Conservation (phyloP, 2,797 vertebrate species). For the Xiphophorus birchmanni region DNA sequence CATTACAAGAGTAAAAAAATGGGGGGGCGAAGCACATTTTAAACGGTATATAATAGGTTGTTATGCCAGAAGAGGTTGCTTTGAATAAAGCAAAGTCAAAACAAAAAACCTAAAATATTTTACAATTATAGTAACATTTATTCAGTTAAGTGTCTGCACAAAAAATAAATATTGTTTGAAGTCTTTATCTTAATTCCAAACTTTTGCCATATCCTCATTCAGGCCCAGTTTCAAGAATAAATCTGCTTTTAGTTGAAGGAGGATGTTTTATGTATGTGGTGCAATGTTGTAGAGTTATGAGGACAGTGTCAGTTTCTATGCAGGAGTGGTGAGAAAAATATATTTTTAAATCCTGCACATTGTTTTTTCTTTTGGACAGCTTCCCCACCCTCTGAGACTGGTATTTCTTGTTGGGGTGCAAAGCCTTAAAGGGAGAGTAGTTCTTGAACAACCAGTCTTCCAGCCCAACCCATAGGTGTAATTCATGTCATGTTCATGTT, state of each 20-base stretch:
- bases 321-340: slow-evolving; percentile 71
- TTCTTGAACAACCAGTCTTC: slow-evolving; percentile 44
- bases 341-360: slow-evolving; percentile 77
- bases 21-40: not conserved
- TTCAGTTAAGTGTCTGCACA: not conserved
- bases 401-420: slow-evolving; percentile 80
- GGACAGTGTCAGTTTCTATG: slow-evolving; percentile 73
- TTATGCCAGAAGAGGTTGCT: not conserved
- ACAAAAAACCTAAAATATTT: not conserved
- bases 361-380: slow-evolving; percentile 76
- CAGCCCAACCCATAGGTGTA: slow-evolving; percentile 74
- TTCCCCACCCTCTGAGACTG: slow-evolving; percentile 70
- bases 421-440: slow-evolving; percentile 34
- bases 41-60: not conserved
- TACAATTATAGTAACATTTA: not conserved
- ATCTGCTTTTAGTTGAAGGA: slow-evolving; percentile 79
- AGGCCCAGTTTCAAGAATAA: slow-evolving; percentile 79
- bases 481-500: slow-evolving; percentile 17
- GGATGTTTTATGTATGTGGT: slow-evolving; percentile 41
- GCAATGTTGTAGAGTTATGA: slow-evolving; percentile 84
- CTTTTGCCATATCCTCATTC: slow-evolving; percentile 52
- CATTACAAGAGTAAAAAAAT: not conserved
- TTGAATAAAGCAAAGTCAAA: not conserved
- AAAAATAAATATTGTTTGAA: not conserved
- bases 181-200: not conserved